Base-by-base conservation (phyloP, 2,113 vertebrate genomes). In the Felis chaus region DNA sequence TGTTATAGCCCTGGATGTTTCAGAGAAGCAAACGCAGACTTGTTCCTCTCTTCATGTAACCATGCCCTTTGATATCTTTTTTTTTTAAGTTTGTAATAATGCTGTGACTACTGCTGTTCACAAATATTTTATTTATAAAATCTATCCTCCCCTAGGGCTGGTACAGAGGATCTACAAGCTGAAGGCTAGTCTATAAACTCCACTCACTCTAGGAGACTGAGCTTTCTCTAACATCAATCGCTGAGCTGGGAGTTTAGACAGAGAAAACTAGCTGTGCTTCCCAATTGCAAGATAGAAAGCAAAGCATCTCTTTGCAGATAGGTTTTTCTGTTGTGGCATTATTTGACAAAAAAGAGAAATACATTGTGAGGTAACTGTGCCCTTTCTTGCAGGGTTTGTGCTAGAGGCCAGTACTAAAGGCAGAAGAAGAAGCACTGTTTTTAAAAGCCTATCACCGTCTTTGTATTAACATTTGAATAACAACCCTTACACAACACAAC, bases 61-160 rank as follows among this genome's bases (percentile, higher is more conserved):
- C 55, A 55, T 97, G 96, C 95, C 97, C 98, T 98, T 98, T 99
- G 98, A 99, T 99, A 98, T 98, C 94, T 97, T 98, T 98, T 98
- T 98, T 96, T 92, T 95, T 74, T 73, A 98, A 97, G 96, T 98
- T 98, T 97, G 97, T 98, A 98, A 98, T 98, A 99, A 98, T 98
- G 76, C 98, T 98, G 98, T 98, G 98, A 98, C 98, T 98, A 98
- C 98, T 27, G 91, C 98, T 98, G 98, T 98, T 99, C 98, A 95
- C 98, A 98, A 97, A 99, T 99, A 98, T 99, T 99, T 99, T 99
- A 99, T 99, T 99, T 98, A 99, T 98, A 98, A 97, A 98, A 99
- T 85, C 98, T 97, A 0, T 97, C 96, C 97, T 98, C 98, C 98
- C 98, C 97, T 89, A 98, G 98, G 98, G 98, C 96, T 66, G 93